Evolutionary conservation across 2,113 vertebrate genomes (phyloP).

Genomic region (Gymnogyps californianus): DNA sequence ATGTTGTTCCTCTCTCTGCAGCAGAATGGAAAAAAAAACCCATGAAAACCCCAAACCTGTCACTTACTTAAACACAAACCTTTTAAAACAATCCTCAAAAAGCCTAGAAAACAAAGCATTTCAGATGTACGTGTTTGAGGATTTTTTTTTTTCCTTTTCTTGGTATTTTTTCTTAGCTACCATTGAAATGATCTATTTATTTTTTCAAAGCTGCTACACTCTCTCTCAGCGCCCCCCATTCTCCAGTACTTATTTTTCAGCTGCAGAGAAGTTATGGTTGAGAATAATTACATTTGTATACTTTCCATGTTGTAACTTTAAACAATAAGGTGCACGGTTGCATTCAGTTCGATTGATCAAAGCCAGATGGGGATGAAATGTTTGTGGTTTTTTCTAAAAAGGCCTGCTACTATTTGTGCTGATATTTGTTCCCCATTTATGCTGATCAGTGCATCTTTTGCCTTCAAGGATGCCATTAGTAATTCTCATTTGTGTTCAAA

Average conservation of each 20-base stretch:
- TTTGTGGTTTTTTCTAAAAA: neutral
- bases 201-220: neutral
- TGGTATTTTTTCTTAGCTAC: neutral
- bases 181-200: neutral
- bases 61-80: neutral
- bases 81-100: neutral
- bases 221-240: neutral
- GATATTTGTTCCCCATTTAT: constrained; percentile 23
- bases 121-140: neutral
- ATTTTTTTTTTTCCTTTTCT: neutral
- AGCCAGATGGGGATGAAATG: neutral
- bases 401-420: neutral
- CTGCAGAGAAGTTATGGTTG: neutral
- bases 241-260: neutral
- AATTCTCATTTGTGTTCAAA: constrained; percentile 47
- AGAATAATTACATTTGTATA: constrained; percentile 10
- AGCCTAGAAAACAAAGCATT: neutral
- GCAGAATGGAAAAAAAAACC: neutral
- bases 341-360: constrained; percentile 37
- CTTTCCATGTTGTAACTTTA: neutral
- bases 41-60: neutral
- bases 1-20: neutral
- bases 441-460: constrained; percentile 54
- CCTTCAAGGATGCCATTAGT: constrained; percentile 60
- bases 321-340: constrained; percentile 1